Base-by-base conservation (phyloP, 2,797 vertebrate genomes). In the Scarus forsteni region DNA sequence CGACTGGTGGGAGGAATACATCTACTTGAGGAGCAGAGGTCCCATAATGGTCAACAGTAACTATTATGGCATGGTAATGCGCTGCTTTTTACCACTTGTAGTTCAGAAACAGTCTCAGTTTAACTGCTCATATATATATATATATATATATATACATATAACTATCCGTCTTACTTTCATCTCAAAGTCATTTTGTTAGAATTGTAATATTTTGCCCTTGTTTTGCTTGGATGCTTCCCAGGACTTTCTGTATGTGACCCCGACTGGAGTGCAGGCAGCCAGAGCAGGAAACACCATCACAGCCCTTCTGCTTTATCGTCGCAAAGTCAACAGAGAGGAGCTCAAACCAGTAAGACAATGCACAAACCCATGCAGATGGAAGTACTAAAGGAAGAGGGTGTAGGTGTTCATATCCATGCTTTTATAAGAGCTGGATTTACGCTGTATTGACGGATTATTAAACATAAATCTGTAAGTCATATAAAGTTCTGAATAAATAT, bases 201-300 rank as follows among this genome's bases (percentile, higher is more conserved):
- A 27, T 1, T 6, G 13, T 38, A 15, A 1, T 35, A 39, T 12
- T 18, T 35, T 2, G 19, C 3, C 1, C 50, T 0, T 54, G 5
- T 16, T 19, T 16, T 51, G n/a, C 60, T 2, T 73, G 3, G 6
- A 3, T 40, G 1, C 3, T 12, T 36, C 58, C 0, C 69, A 98
- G 97, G 98, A 98, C 75, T 94, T 96, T 51, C 83, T 99, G 45
- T 96, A 95, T 19, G 79, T 98, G 73, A 77, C 69, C 0, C 97
- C 97, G 0, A 98, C 96, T 0, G 54, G 84, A 0, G 66, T 96
- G 2, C 98, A 97, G 90, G 96, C 97, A 0, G 98, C 98, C 14
- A 88, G 97, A 75, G 97, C 97, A 0, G 97, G 96, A n/a, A 99
- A 99, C 69, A 91, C 94, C 59, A 96, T 99, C 74, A 96, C 96